These are phyloP conservation scores for Allophyes oxyacanthae DNA, from an alignment of 2,888 invertebrate species.

Conservation along the genomic window DNA sequence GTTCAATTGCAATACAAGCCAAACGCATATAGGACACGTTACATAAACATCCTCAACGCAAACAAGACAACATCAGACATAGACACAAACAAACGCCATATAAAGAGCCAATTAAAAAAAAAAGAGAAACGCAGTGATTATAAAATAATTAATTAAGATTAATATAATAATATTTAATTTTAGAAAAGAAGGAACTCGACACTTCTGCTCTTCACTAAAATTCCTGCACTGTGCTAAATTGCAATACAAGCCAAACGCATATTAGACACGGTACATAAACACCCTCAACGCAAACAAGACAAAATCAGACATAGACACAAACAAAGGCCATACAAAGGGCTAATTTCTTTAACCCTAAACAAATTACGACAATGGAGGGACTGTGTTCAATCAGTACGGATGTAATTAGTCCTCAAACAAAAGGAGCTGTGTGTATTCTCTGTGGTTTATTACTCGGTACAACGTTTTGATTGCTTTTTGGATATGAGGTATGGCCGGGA, in stretches of 20 bases:
- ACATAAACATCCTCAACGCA: too few species aligned
- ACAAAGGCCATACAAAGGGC: constrained; percentile 27
- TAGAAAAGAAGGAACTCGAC: too few species aligned
- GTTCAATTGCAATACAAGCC: neutral
- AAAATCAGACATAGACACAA: constrained; percentile 11
- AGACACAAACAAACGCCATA: too few species aligned
- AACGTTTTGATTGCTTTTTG: constrained; percentile 47
- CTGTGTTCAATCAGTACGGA: constrained; percentile 48
- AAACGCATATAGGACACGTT: too few species aligned
- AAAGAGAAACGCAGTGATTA: too few species aligned
- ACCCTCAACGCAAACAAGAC: neutral
- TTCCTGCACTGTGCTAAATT: neutral
- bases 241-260: neutral
- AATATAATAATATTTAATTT: too few species aligned
- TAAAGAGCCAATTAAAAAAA: too few species aligned
- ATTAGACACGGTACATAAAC: neutral
- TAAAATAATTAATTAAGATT: too few species aligned
- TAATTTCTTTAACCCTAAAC: constrained; percentile 48
- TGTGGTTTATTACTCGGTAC: constrained; percentile 32
- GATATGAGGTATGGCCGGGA: neutral
- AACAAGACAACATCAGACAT: too few species aligned
- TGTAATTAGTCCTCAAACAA: constrained; percentile 53
- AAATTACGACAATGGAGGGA: constrained; percentile 40
- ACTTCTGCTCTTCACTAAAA: too few species aligned
- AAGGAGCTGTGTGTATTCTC: constrained; percentile 27